phyloP scores from a whole-genome alignment of 2,888 invertebrate genomes.

The Alentia gelatinosa region DNA sequence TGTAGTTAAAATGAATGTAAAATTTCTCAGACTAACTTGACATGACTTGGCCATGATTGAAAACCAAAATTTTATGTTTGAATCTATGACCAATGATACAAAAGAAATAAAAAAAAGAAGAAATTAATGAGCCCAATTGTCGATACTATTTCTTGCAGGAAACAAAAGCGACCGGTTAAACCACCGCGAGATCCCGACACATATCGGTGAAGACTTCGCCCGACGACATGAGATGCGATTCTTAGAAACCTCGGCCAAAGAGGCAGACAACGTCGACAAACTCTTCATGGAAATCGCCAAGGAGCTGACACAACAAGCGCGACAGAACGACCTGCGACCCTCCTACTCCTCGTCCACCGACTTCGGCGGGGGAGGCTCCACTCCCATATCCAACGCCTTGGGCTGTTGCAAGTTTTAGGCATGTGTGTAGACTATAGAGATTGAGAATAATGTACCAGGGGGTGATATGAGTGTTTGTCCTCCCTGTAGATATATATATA shows the following conservation, averaged over 20 bases:
- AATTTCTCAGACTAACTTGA: too few relatives aligned
- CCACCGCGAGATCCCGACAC: constrained; percentile 93
- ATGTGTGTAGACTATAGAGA: background rate
- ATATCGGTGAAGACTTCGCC: constrained; percentile 96
- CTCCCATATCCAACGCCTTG: constrained; percentile 58
- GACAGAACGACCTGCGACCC: constrained; percentile 61
- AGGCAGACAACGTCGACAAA: constrained; percentile 97
- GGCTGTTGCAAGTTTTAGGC: constrained; percentile 58
- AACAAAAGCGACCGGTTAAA: constrained; percentile 99
- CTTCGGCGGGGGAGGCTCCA: constrained; percentile 58
- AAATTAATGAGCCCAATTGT: too few relatives aligned
- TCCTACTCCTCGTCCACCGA: constrained; percentile 57
- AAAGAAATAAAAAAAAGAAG: too few relatives aligned
- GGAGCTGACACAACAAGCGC: constrained; percentile 83
- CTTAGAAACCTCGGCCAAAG: constrained; percentile 98
- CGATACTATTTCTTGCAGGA: constrained; percentile 83
- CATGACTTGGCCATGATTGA: too few relatives aligned
- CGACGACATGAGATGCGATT: constrained; percentile 96
- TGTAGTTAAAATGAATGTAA: too few relatives aligned
- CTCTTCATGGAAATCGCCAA: constrained; percentile 97
- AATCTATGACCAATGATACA: too few relatives aligned
- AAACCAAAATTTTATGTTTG: too few relatives aligned
- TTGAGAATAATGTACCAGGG: too few relatives aligned
- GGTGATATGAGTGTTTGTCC: too few relatives aligned
- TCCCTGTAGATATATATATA: too few relatives aligned